Conservation (phyloP, 2,888 invertebrate species). For the Chorisops tibialis region DNA sequence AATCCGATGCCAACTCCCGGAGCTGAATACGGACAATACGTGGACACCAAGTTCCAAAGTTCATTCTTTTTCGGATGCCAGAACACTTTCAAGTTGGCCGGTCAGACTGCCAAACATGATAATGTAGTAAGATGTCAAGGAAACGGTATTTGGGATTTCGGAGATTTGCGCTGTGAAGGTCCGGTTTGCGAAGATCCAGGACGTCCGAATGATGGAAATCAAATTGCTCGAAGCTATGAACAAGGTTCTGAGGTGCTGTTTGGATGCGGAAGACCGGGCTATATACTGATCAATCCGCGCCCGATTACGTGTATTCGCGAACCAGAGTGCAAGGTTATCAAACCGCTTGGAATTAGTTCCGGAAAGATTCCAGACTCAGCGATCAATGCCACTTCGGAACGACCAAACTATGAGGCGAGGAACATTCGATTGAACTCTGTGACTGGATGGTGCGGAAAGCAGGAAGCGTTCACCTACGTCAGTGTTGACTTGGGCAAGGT, state of each 20-base stretch:
- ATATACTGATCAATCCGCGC: conserved; percentile 85
- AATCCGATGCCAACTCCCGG: conserved; percentile 87
- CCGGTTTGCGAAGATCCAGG: conserved; percentile 96
- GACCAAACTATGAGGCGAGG: conserved; percentile 86
- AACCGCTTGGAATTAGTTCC: conserved; percentile 84
- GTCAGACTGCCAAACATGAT: conserved; percentile 87
- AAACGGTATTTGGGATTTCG: conserved; percentile 96
- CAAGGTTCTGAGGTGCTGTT: conserved; percentile 89
- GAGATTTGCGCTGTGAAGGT: conserved; percentile 88
- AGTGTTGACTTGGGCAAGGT: conserved; percentile 92
- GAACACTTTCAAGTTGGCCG: conserved; percentile 90
- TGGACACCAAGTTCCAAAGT: conserved; percentile 86
- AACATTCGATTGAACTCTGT: conserved; percentile 88
- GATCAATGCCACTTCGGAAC: conserved; percentile 91
- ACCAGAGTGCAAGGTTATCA: conserved; percentile 90
- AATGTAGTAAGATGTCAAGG: conserved; percentile 89
- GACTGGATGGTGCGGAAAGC: conserved; percentile 95
- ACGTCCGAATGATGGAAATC: conserved; percentile 86
- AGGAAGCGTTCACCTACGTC: conserved; percentile 93
- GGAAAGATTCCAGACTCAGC: conserved; percentile 92
- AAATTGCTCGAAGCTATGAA: conserved; percentile 78
- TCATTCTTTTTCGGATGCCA: conserved; percentile 95
- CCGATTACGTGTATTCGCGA: conserved; percentile 88
- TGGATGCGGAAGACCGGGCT: conserved; percentile 86
- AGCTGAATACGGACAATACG: conserved; percentile 85